These are phyloP conservation scores for Rhimphoctona megacephalus DNA, from an alignment of 2,888 invertebrate species.

Conservation along the genomic window DNA sequence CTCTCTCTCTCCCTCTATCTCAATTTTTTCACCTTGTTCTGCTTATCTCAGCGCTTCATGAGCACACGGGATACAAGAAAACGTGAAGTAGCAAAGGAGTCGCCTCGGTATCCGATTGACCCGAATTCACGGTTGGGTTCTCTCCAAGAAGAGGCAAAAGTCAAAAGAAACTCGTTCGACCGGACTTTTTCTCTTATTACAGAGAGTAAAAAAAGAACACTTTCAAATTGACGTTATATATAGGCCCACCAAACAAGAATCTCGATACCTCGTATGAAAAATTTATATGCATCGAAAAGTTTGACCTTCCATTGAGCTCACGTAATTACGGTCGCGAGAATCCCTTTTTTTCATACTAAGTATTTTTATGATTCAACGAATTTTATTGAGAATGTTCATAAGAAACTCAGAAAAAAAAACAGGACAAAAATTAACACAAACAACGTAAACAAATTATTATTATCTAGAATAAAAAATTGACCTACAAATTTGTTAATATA, in stretches of 20 bases:
- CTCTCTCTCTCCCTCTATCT: conserved; percentile 20
- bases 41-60: conserved; percentile 52
- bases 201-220: conserved; percentile 27
- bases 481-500: background rate
- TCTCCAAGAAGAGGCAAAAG: conserved; percentile 58
- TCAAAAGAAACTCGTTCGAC: conserved; percentile 67
- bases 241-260: conserved; percentile 30
- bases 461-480: background rate
- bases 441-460: background rate
- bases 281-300: conserved; percentile 39
- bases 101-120: conserved; percentile 72
- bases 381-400: background rate
- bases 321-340: conserved; percentile 45
- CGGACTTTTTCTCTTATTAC: conserved; percentile 60
- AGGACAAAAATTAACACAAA: background rate
- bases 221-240: conserved; percentile 42
- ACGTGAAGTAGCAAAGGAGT: conserved; percentile 37
- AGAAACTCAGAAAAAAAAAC: background rate
- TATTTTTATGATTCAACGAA: background rate
- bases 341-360: background rate
- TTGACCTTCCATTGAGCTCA: conserved; percentile 43
- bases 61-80: conserved; percentile 38
- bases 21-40: conserved; percentile 39
- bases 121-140: conserved; percentile 67
- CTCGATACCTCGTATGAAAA: conserved; percentile 20